phyloP scores from a whole-genome alignment of 1,140 invertebrate species.

The Bombus picipes region DNA sequence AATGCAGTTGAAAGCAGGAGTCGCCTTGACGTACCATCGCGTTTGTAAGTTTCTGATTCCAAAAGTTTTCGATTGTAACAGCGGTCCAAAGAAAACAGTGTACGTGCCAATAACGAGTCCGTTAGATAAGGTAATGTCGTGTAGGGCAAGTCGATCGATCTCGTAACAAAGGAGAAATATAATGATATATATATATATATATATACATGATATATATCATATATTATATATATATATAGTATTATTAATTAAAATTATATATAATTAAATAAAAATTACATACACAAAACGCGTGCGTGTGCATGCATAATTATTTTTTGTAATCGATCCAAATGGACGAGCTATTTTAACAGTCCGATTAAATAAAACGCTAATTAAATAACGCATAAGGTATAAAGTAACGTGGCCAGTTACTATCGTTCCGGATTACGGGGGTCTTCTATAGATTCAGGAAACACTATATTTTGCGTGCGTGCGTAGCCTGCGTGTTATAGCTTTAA shows the following conservation, averaged over 20 bases:
- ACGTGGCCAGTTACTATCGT: slow-evolving; percentile 12
- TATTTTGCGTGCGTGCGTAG: slow-evolving; percentile 68
- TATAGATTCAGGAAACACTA: slow-evolving; percentile 57
- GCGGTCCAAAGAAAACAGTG: slow-evolving; percentile 75
- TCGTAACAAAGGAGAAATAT: background rate
- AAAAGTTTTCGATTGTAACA: slow-evolving; percentile 50
- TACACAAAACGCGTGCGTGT: too few species aligned
- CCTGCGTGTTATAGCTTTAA: slow-evolving; percentile 64
- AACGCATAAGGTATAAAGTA: slow-evolving; percentile 40
- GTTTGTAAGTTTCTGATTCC: slow-evolving; percentile 14
- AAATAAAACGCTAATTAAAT: slow-evolving; percentile 22
- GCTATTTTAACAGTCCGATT: slow-evolving; percentile 28
- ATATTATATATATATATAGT: background rate
- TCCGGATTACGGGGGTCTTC: slow-evolving; percentile 43
- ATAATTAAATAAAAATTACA: background rate
- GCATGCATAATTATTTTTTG: slow-evolving; percentile 78
- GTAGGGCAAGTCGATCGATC: slow-evolving; percentile 25
- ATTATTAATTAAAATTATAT: background rate
- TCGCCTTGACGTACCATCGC: background rate
- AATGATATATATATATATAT: background rate
- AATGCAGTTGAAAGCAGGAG: background rate
- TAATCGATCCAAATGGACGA: slow-evolving; percentile 65
- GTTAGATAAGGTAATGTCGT: slow-evolving; percentile 64
- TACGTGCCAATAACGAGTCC: slow-evolving; percentile 79
- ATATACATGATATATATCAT: background rate